These are phyloP conservation scores for Physocephala rufipes DNA, from an alignment of 2,888 invertebrate species.

Conservation along the genomic window DNA sequence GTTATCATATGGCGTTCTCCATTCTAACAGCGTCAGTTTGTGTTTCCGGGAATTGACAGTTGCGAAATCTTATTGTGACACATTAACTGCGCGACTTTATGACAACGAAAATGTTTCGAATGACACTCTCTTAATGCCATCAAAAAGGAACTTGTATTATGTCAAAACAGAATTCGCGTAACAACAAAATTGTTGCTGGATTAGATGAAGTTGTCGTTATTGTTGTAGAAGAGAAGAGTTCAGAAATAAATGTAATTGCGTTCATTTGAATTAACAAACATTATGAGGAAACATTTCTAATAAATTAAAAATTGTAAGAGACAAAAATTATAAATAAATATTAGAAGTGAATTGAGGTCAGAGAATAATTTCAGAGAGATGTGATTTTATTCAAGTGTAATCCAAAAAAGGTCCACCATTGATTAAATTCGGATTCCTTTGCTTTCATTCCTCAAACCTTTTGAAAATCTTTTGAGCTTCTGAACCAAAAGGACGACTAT, in stretches of 20 bases:
- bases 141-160: background rate
- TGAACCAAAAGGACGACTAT: background rate
- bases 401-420: background rate
- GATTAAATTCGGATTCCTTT: background rate
- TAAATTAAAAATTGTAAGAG: too few relatives aligned
- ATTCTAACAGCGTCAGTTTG: background rate
- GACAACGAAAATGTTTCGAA: too few relatives aligned
- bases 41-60: slow-evolving; percentile 17
- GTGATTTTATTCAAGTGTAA: background rate
- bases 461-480: background rate
- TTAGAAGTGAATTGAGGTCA: background rate
- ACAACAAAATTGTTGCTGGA: background rate
- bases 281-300: too few relatives aligned
- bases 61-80: slow-evolving; percentile 26
- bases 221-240: too few relatives aligned
- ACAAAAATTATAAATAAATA: background rate
- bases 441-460: too few relatives aligned
- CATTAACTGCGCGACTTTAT: background rate
- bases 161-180: slow-evolving; percentile 19
- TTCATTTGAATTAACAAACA: too few relatives aligned
- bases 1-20: background rate
- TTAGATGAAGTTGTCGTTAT: too few relatives aligned
- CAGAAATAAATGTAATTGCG: too few relatives aligned
- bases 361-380: too few relatives aligned
- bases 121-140: slow-evolving; percentile 1